These are phyloP conservation scores for Lepidotrigona ventralis DNA, from an alignment of 1,140 invertebrate species.

Conservation along the genomic window DNA sequence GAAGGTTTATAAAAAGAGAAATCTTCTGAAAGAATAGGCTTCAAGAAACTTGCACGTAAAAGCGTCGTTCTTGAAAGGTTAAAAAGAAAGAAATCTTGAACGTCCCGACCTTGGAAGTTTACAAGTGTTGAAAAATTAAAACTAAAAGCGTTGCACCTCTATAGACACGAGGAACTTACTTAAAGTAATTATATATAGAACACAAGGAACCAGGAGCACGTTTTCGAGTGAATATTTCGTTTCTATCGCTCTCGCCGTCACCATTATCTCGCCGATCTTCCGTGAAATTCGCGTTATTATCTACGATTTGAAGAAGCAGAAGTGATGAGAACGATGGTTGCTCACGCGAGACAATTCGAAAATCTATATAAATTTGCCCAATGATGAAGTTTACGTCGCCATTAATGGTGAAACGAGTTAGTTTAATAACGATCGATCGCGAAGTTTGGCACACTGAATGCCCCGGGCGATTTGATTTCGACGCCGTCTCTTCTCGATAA, in stretches of 20 bases:
- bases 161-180: not conserved
- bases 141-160: not conserved
- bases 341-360: slow-evolving; percentile 26
- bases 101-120: not conserved
- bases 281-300: slow-evolving; percentile 31
- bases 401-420: slow-evolving; percentile 18
- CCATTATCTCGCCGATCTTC: slow-evolving; percentile 55
- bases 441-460: not conserved
- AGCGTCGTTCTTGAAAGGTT: not conserved
- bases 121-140: not conserved
- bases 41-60: not conserved
- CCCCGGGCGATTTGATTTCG: slow-evolving; percentile 10
- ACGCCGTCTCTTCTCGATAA: not conserved
- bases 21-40: not conserved
- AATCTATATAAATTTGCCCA: slow-evolving; percentile 32
- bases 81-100: not conserved
- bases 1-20: not conserved
- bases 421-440: slow-evolving; percentile 32
- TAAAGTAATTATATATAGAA: not conserved
- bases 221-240: not conserved
- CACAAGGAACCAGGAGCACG: not conserved
- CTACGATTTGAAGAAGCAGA: slow-evolving; percentile 3
- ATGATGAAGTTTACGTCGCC: slow-evolving; percentile 5
- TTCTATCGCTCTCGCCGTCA: slow-evolving; percentile 14
- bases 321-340: not conserved